These are phyloP conservation scores for Neodiprion pinetum DNA, from an alignment of 1,140 invertebrate genomes.

Conservation along the genomic window DNA sequence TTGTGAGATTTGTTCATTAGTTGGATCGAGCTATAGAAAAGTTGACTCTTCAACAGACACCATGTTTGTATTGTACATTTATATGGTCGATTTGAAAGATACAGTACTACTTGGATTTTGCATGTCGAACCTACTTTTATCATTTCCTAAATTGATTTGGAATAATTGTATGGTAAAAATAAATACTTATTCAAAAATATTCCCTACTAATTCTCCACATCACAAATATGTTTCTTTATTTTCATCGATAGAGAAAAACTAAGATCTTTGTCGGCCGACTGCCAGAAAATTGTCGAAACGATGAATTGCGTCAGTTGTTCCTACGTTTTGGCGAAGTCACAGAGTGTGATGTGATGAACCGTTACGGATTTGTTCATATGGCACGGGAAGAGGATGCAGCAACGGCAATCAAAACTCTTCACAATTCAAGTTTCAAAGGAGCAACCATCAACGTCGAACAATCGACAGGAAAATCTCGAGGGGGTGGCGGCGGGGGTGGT, in stretches of 20 bases:
- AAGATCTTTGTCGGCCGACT: slow-evolving; percentile 61
- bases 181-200: slow-evolving; percentile 1
- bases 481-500: slow-evolving; percentile 41
- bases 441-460: slow-evolving; percentile 60
- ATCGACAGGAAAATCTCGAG: slow-evolving; percentile 57
- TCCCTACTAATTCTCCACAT: background rate
- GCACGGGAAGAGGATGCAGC: slow-evolving; percentile 58
- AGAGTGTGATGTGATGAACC: slow-evolving; percentile 60
- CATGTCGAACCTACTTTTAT: background rate
- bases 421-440: slow-evolving; percentile 60
- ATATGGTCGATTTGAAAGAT: slow-evolving; percentile 53
- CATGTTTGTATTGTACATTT: slow-evolving; percentile 40
- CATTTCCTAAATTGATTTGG: background rate
- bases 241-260: slow-evolving; percentile 52
- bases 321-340: slow-evolving; percentile 58
- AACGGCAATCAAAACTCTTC: slow-evolving; percentile 56
- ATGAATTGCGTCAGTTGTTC: slow-evolving; percentile 57
- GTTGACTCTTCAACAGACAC: slow-evolving; percentile 55
- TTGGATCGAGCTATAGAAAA: slow-evolving; percentile 45
- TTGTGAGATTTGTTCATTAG: slow-evolving; percentile 7
- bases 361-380: slow-evolving; percentile 61
- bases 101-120: slow-evolving; percentile 32
- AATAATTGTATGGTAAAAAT: background rate
- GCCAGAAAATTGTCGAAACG: slow-evolving; percentile 59
- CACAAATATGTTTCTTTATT: slow-evolving; percentile 16